Evolutionary conservation across 2,797 vertebrate species (phyloP), one percentile per base, ranked within the genome.

Genomic region (Parauchenoglanis ngamensis): DNA sequence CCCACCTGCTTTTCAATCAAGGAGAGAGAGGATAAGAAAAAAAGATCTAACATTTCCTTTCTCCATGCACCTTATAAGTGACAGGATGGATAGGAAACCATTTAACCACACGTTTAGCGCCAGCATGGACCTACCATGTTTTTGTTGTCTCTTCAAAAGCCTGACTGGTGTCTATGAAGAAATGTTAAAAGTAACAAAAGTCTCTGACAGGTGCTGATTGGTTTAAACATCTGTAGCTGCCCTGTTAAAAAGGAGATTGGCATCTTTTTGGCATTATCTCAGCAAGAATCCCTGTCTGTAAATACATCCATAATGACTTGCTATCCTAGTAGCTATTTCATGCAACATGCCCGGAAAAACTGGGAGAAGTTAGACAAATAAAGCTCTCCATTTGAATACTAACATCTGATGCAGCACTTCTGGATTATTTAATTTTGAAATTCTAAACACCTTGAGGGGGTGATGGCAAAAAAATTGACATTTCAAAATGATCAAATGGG

Each of bases 201-300:
- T 89, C 87, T 65, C 90, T 90, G 85, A 93, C 92, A 91, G 93
- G 93, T 87, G 90, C 87, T 90, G 93, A 94, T 94, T 91, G 90
- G 92, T 93, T 90, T 89, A 93, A 95, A 92, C 93, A 94, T 94
- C 90, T 89, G 92, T 92, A 92, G 85, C 87, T 76, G 84, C 90
- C 93, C 92, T 89, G 92, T 95, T 94, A 94, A 93, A 93, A 89
- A 40, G 63, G 86, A 92, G 92, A 95, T 92, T 91, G 90, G 85
- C 89, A 92, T 92, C 88, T 94, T 88, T 85, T 89, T n/a, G 93
- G 92, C 90, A 92, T 94, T 92, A 94, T 95, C 93, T 92, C 91
- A 91, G 91, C 92, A 90, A 70, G 88, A 92, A 94, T 94, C 94
- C 92, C 91, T 92, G 93, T 93, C 93, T 95, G 92, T 91, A 92